Conservation (phyloP, 2,113 vertebrate genomes). For the Tringa solitaria region DNA sequence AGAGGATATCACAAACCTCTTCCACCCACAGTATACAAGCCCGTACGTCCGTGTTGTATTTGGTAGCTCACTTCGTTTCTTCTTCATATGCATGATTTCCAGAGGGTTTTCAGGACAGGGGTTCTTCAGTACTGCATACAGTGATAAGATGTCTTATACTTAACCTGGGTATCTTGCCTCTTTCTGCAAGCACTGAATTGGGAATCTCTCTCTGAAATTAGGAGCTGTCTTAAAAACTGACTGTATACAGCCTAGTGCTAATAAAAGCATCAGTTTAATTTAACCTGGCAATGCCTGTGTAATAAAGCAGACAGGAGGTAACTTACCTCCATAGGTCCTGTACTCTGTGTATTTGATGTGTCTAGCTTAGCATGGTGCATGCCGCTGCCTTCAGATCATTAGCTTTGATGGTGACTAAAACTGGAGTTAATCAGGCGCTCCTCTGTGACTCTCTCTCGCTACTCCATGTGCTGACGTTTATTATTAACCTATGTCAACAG, state of each 20-base stretch:
- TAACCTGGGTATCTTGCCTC: background rate
- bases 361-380: background rate
- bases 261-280: background rate
- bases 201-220: background rate
- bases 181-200: background rate
- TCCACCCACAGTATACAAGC: background rate
- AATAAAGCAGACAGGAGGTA: background rate
- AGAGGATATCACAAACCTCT: background rate
- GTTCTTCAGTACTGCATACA: background rate
- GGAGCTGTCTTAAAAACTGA: background rate
- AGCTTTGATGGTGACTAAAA: background rate
- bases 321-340: background rate
- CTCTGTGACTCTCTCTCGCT: background rate
- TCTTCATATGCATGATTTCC: background rate
- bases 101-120: background rate
- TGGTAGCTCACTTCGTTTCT: background rate
- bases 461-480: background rate
- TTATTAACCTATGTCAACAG: slow-evolving; percentile 30
- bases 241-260: background rate
- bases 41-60: background rate
- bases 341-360: background rate
- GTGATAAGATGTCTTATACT: background rate
- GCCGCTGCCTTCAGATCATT: background rate
- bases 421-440: background rate
- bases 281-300: background rate